Percentiles rank a stretch among this genome's conserved stretches.
phyloP scores from a whole-genome alignment of 2,113 vertebrate genomes.

The Microcebus lehilahytsara region DNA sequence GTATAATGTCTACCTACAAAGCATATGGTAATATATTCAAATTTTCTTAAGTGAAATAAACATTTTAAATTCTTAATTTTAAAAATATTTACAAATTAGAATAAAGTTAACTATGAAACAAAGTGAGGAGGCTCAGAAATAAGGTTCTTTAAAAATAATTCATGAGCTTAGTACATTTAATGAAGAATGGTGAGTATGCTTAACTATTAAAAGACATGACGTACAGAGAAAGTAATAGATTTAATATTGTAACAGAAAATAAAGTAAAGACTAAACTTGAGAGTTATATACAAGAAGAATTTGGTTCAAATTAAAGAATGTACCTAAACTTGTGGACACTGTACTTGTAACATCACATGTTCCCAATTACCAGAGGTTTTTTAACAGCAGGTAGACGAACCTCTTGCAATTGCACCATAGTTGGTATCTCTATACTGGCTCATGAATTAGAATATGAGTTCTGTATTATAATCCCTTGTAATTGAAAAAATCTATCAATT shows the following conservation, averaged over 20 bases:
- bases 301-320: neutral
- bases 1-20: neutral
- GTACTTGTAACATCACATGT: neutral
- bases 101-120: neutral
- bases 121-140: neutral
- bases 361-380: neutral
- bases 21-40: neutral
- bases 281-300: neutral
- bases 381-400: neutral
- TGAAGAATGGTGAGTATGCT: neutral
- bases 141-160: neutral
- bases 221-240: neutral
- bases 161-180: neutral
- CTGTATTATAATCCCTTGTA: neutral
- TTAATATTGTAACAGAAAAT: neutral
- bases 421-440: neutral
- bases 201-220: neutral
- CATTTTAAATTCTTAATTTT: neutral
- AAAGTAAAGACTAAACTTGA: neutral
- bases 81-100: neutral
- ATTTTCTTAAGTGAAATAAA: neutral
- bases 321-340: neutral
- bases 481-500: neutral
- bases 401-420: neutral
- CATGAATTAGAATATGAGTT: neutral